Conservation (phyloP, 2,113 vertebrate genomes). For the Xiphophorus hellerii region DNA sequence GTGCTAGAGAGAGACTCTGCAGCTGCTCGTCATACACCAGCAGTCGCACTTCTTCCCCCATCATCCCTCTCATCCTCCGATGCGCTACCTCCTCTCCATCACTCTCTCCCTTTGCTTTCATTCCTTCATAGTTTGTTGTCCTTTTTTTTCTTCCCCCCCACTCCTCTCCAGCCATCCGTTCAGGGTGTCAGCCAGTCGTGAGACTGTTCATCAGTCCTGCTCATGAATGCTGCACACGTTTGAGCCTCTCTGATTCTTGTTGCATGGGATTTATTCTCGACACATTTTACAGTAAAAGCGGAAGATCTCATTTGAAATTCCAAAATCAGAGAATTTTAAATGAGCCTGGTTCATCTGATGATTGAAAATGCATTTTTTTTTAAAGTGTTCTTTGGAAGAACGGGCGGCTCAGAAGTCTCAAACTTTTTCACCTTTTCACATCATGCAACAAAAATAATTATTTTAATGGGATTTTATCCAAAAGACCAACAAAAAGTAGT, state of each 20-base stretch:
- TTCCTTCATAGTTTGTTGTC: not conserved
- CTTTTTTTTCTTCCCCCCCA: too few relatives aligned
- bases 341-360: not conserved
- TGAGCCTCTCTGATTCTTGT: not conserved
- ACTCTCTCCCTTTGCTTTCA: not conserved
- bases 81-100: not conserved
- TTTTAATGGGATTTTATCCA: not conserved
- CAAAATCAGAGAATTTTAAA: not conserved
- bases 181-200: not conserved
- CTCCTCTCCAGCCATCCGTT: not conserved
- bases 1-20: slow-evolving; percentile 19
- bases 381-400: not conserved
- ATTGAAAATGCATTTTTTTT: not conserved
- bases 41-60: slow-evolving; percentile 6
- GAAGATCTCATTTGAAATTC: not conserved
- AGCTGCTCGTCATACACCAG: slow-evolving; percentile 36
- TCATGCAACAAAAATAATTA: not conserved
- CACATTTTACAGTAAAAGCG: not conserved
- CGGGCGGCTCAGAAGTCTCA: not conserved
- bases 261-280: not conserved
- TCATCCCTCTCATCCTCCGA: slow-evolving; percentile 4
- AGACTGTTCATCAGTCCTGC: not conserved
- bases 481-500: too few relatives aligned
- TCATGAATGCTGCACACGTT: not conserved
- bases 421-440: not conserved